Evolutionary conservation across 1,140 invertebrate genomes (phyloP).

Genomic region (Centruroides sculpturatus): DNA sequence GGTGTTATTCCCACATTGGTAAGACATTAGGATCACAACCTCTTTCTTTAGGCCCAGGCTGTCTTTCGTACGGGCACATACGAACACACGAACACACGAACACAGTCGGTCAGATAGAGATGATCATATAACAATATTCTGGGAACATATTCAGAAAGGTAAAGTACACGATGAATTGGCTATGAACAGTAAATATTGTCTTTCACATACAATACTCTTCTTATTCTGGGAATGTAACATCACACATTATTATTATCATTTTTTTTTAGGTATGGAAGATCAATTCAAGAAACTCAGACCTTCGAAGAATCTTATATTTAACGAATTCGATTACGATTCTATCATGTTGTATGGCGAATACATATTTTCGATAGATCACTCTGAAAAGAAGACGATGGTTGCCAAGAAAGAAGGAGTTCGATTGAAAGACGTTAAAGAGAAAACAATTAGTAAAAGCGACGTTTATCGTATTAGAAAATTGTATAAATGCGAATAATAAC

Average conservation of each 20-base stretch:
- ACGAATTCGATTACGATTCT: background rate
- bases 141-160: conserved; percentile 1
- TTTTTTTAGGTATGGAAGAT: no score
- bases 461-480: background rate
- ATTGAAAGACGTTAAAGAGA: background rate
- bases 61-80: conserved; percentile 18
- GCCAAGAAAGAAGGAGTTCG: background rate
- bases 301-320: background rate
- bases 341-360: background rate
- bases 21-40: background rate
- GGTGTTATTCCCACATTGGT: background rate
- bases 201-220: no score
- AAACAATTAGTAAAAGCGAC: background rate
- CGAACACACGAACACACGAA: conserved; percentile 18
- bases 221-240: no score
- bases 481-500: background rate
- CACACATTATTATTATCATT: no score
- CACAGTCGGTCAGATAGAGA: conserved; percentile 19
- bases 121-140: conserved; percentile 7
- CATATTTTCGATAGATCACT: background rate
- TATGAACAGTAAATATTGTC: no score
- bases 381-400: background rate
- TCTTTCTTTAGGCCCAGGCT: background rate
- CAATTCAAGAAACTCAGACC: background rate
- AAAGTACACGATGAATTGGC: background rate